Base-by-base conservation (phyloP, 2,888 invertebrate species). In the Xestia xanthographa region DNA sequence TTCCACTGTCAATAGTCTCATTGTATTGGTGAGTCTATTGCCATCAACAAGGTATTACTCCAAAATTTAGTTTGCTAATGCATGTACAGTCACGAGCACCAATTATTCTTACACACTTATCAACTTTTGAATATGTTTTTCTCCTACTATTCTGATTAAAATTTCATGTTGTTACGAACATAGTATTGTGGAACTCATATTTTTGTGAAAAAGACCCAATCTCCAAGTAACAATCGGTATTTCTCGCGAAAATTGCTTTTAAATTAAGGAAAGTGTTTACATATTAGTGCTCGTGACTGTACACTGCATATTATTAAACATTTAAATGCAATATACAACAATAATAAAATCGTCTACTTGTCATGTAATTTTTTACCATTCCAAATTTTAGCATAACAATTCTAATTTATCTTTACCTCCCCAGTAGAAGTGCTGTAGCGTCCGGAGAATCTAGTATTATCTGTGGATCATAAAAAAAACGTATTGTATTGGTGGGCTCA, bases 381-480 rank as follows among this genome's bases (percentile, higher is more conserved):
- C 77, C 22, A 63, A 72, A 11, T 11, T 41, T 82, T 43, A 65
- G 43, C 56, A 70, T 66, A 67, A 66, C 2, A 65, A 50, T 65
- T 56, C 2, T 48, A 76, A 38, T 41, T n/a, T 22, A 22, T 17
- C 43, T 76, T 89, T 90, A 95, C 95, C 91, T 92, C 92, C 79
- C 86, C 90, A 4, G 91, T 90, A 20, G 93, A 89, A 2, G 88
- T 88, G 84, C 93, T 95, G 89, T 79, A 95, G 70, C 94, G 93
- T 8, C 93, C 92, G 1, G 93, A 91, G 45, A 90, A 89, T 67
- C 95, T 93, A 3, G 92, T 93, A 82, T 94, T 93, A 85, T 94
- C 94, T 94, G 90, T 60, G 48, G 48, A 66, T n/a, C 1, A 71
- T 6, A 63, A 53, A 8, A 72, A 50, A 38, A 26, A 22, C 1